Evolutionary conservation across 2,888 invertebrate genomes (phyloP).

Genomic region (Agonum fuliginosum): DNA sequence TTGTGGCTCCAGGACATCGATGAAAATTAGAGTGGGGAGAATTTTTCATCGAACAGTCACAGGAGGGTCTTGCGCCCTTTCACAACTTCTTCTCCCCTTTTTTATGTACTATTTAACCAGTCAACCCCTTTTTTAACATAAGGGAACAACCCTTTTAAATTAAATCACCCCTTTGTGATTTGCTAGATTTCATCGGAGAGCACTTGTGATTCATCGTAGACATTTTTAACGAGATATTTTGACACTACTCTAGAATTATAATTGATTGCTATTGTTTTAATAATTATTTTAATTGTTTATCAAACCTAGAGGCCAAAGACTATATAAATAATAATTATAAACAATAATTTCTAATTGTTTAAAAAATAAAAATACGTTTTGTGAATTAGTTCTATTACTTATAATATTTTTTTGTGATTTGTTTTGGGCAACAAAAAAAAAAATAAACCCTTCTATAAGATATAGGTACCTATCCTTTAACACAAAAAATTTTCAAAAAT

Average conservation of each 20-base stretch:
- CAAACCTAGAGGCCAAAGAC: no score
- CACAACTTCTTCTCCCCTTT: slow-evolving; percentile 43
- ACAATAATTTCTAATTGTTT: no score
- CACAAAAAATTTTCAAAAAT: slow-evolving; percentile 12
- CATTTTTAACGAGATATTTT: neutral
- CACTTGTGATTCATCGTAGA: neutral
- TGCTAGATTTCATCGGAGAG: slow-evolving; percentile 17
- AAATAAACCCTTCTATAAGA: slow-evolving; percentile 3
- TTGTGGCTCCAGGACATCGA: slow-evolving; percentile 24
- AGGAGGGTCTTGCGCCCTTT: slow-evolving; percentile 37
- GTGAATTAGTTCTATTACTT: neutral
- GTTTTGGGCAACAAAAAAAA: neutral
- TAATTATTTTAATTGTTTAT: neutral
- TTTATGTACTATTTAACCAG: slow-evolving; percentile 40
- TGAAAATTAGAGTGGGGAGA: neutral
- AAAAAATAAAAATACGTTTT: no score
- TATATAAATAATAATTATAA: no score
- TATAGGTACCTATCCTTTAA: neutral
- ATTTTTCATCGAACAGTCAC: slow-evolving; percentile 8
- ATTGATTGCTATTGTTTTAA: neutral
- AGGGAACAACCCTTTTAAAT: slow-evolving; percentile 39
- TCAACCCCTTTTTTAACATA: slow-evolving; percentile 34
- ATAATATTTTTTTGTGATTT: neutral
- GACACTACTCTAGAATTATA: neutral
- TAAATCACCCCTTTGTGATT: slow-evolving; percentile 29